Evolutionary conservation across 2,797 vertebrate species (phyloP), one percentile per base, ranked within the genome.

Genomic region (Arrhamphus sclerolepis): DNA sequence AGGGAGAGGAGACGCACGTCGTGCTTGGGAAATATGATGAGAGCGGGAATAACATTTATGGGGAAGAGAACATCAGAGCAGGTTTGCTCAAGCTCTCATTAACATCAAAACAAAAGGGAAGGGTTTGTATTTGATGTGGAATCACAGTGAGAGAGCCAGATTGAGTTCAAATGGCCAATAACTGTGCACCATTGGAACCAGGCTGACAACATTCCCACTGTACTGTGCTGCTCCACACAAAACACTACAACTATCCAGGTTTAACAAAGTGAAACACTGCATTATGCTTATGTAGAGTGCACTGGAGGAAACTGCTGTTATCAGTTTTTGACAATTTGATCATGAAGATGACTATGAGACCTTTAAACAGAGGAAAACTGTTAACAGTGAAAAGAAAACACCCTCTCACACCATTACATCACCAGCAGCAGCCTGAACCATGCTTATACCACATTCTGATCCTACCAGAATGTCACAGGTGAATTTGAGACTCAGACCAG

Each of bases 11-110:
- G 84, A 83, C 34, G 13, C 78, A 47, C 87, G 88, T 76, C 77
- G 78, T 39, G 72, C 34, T 5, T 65, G 21, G 68, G 87, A 82
- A 88, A 84, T 64, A 71, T n/a, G 72, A 90, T 85, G 86, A 89
- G 84, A 76, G 62, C 63, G 50, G 64, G 49, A 71, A 86, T 38
- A 82, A 84, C 78, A 77, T 84, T 87, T 77, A 78, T 18, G n/a
- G 41, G 65, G 66, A 56, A 55, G 55, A 57, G 80, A 55, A 69
- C 75, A 77, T 75, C 72, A 50, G 63, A 48, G 67, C 19, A 24
- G 60, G 59, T 69, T 75, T 24, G 70, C 60, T 57, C 7, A 57
- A 43, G 66, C n/a, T 20, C 60, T 75, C 11, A 17, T 43, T 75
- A 56, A 65, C 56, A 61, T 71, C 21, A 26, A 56, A 57, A 77